These are phyloP conservation scores for Balearica regulorum DNA, from an alignment of 2,797 vertebrate genomes.

Conservation along the genomic window DNA sequence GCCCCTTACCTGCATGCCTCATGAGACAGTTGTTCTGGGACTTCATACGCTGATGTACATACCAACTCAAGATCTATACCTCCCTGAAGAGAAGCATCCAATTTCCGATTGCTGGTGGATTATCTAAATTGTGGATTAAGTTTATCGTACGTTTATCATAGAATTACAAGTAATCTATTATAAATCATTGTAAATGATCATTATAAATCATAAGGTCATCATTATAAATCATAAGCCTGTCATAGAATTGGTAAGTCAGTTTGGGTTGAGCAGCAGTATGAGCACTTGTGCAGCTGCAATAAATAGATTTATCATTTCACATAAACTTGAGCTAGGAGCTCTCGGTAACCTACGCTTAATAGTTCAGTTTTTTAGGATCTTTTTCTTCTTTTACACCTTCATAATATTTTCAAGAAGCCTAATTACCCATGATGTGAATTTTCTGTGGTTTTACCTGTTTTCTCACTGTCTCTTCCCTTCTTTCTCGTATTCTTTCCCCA, in stretches of 20 bases:
- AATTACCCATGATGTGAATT: background rate
- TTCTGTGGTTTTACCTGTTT: background rate
- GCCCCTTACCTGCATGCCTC: background rate
- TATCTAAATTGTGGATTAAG: background rate
- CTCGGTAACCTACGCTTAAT: background rate
- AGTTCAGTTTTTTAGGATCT: background rate
- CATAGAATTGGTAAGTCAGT: background rate
- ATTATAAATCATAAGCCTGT: background rate
- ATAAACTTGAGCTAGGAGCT: background rate
- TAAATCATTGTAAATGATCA: background rate
- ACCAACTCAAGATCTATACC: background rate
- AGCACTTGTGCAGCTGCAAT: background rate
- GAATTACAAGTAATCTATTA: background rate
- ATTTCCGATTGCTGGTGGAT: background rate
- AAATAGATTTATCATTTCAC: background rate
- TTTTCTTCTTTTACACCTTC: background rate
- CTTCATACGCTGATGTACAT: background rate
- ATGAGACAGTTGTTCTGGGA: background rate
- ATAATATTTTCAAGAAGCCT: background rate
- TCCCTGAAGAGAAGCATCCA: background rate
- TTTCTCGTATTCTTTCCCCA: background rate
- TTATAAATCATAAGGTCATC: background rate
- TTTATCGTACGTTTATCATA: background rate
- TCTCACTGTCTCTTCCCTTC: background rate
- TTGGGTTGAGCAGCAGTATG: background rate